Evolutionary conservation across 92 coral and sea anemone species (phyloP).

Genomic region (Zoanthus solanderi): DNA sequence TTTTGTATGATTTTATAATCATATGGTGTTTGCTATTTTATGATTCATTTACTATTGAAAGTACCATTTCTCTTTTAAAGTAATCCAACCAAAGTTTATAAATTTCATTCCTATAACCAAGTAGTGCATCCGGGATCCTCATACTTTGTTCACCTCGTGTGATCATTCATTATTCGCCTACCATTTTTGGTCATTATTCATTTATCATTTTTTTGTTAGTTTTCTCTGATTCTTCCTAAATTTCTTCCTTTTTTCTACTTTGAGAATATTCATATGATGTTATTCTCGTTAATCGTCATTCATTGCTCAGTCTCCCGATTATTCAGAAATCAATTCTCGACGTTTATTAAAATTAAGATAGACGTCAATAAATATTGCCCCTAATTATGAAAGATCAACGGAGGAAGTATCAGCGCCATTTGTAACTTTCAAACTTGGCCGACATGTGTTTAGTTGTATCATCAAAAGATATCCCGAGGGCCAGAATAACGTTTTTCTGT

Average conservation of each 20-base stretch:
- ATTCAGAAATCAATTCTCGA: neutral
- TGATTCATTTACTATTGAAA: neutral
- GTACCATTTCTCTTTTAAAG: neutral
- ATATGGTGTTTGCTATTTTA: neutral
- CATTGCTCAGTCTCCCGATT: too few species aligned
- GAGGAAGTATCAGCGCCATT: neutral
- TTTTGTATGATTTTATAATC: neutral
- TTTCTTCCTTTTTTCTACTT: too few species aligned
- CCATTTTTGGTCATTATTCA: too few species aligned
- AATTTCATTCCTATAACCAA: neutral
- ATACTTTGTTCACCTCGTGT: too few species aligned
- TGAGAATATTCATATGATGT: too few species aligned
- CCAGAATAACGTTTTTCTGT: neutral
- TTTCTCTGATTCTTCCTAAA: too few species aligned
- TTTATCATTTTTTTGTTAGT: too few species aligned
- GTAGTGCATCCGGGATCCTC: neutral
- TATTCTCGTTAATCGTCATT: too few species aligned
- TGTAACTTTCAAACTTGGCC: neutral
- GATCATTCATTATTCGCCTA: too few species aligned
- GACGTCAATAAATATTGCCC: neutral
- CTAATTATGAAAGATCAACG: neutral
- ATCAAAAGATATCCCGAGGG: neutral
- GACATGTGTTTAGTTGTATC: neutral
- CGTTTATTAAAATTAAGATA: neutral
- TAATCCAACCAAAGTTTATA: neutral